Evolutionary conservation across 2,888 invertebrate species (phyloP), one percentile per base, ranked within the genome.

Genomic region (Lasius fuliginosus): DNA sequence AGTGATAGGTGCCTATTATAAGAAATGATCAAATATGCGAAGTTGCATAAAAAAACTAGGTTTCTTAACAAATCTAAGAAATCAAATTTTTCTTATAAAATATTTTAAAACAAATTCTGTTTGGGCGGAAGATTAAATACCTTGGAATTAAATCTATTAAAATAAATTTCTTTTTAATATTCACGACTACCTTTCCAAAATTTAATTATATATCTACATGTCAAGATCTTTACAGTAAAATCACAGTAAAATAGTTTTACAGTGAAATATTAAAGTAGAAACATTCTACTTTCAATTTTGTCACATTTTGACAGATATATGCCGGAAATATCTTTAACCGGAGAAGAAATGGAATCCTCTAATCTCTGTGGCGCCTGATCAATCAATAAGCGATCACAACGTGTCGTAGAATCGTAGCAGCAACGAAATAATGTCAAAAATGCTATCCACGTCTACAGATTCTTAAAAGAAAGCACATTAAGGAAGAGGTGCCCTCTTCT

Each of bases 391-490:
- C 33, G n/a, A 30, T 42, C 15, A 33, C 23, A 9, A 23, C n/a
- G 18, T 42, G 9, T 58, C 33, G 30, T 76, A 30, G n/a, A 42
- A 56, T 53, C n/a, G 15, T 40, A 33, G 3, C 27, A 9, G 6
- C 27, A n/a, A 40, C 23, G 42, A n/a, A n/a, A 68, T 77, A 67
- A 77, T 1, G 42, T 42, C 68, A 65, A n/a, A 36, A 23, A 77
- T 30, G 6, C 62, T 69, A 86, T 85, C 71, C 68, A 18, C 12
- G 74, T 75, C 69, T 86, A 86, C 86, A 86, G 85, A 85, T 86
- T 82, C 56, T 64, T 81, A 46, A 82, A 82, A 82, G 84, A 58
- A 46, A 60, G 46, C 36, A 67, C 42, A 42, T 42, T 12, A 23
- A 69, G 58, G 27, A 64, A 62, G 68, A 74, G 77, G 12, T 33